Conservation (phyloP, 2,113 vertebrate species). For the Poeciliopsis retropinna region DNA sequence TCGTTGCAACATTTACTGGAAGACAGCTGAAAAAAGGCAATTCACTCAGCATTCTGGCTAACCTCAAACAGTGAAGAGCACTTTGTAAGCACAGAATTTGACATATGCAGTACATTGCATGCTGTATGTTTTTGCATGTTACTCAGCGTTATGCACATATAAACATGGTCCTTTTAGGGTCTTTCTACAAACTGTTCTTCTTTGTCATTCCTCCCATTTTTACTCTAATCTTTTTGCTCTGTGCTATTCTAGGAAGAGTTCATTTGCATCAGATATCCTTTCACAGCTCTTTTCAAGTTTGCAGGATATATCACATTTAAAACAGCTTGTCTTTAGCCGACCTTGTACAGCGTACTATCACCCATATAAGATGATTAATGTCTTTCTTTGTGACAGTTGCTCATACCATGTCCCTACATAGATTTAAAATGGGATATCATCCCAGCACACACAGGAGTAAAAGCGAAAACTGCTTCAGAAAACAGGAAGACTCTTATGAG, state of each 20-base stretch:
- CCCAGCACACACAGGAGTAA: not conserved
- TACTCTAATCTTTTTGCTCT: not conserved
- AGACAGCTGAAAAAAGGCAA: slow-evolving; percentile 37
- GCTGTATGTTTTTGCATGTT: not conserved
- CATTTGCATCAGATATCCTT: not conserved
- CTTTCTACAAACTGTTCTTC: not conserved
- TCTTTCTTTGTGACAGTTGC: not conserved
- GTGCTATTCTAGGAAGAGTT: slow-evolving; percentile 14
- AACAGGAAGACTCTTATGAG: not conserved
- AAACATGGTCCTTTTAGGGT: not conserved
- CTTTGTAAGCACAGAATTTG: slow-evolving; percentile 15
- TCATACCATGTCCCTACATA: not conserved
- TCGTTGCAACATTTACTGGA: slow-evolving; percentile 63
- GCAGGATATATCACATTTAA: not conserved
- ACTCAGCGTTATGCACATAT: not conserved
- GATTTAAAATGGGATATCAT: slow-evolving; percentile 3
- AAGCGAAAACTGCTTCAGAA: not conserved
- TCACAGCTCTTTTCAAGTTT: not conserved
- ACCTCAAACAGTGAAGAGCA: slow-evolving; percentile 52
- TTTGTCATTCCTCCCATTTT: slow-evolving; percentile 5
- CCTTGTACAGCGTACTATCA: not conserved
- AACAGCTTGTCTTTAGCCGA: not conserved
- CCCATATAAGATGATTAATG: not conserved
- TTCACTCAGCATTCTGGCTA: slow-evolving; percentile 59
- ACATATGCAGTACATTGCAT: not conserved